phyloP scores from a whole-genome alignment of 2,113 vertebrate species.

The Carassius gibelio region DNA sequence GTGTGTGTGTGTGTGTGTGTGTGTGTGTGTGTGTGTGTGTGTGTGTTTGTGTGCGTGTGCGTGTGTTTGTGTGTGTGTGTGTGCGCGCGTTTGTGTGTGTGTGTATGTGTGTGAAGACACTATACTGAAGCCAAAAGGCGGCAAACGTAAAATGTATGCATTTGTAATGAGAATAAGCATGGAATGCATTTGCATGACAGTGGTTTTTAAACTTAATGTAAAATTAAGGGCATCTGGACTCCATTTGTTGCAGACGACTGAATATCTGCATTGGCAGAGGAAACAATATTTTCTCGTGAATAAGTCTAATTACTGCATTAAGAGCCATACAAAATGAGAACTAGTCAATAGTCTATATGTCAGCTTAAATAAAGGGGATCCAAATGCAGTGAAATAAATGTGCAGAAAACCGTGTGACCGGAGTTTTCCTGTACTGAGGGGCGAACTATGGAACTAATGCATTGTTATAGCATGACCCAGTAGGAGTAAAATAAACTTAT shows the following conservation, averaged over 20 bases:
- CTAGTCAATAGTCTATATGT: not conserved
- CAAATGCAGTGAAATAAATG: not conserved
- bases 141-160: not conserved
- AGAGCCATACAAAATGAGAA: constrained; percentile 4
- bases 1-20: too few relatives aligned
- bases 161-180: not conserved
- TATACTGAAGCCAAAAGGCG: not conserved
- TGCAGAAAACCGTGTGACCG: not conserved
- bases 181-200: not conserved
- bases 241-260: constrained; percentile 13
- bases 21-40: too few relatives aligned
- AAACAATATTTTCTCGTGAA: not conserved
- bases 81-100: too few relatives aligned
- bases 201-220: constrained; percentile 11
- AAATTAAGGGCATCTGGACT: constrained; percentile 15
- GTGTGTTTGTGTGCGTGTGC: too few relatives aligned
- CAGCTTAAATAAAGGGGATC: not conserved
- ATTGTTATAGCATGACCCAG: not conserved
- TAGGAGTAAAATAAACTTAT: not conserved
- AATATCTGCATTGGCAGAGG: constrained; percentile 12
- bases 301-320: constrained; percentile 23
- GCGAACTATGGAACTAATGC: not conserved
- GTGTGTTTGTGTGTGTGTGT: too few relatives aligned
- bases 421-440: not conserved
- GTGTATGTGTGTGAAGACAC: not conserved